Evolutionary conservation across 30 jellyfish, hydroid and myxozoan genomes (phyloP).

Genomic region (Hydra vulgaris): DNA sequence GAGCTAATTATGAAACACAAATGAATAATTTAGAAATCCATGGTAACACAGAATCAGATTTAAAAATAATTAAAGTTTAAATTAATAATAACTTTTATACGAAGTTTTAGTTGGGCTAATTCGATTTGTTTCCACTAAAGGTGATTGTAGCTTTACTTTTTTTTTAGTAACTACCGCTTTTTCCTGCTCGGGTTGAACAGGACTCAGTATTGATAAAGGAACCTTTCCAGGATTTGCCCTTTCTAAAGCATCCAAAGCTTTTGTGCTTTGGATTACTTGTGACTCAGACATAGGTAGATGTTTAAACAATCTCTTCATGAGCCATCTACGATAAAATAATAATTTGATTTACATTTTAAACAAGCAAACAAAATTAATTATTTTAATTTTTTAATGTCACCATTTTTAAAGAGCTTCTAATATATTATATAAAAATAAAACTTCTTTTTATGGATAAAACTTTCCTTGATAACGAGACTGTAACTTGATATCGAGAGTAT

Average conservation of each 20-base stretch:
- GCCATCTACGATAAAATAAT: conserved; percentile 19
- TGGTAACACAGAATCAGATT: no score
- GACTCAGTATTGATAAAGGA: conserved; percentile 77
- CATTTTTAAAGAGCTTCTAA: no score
- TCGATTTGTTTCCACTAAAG: background rate
- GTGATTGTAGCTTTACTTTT: background rate
- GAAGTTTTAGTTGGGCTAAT: background rate
- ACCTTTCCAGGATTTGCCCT: conserved; percentile 69
- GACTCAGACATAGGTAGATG: conserved; percentile 89
- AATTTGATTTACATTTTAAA: no score
- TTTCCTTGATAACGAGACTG: no score
- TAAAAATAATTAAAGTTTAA: background rate
- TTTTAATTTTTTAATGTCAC: no score
- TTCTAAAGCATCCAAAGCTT: conserved; percentile 77
- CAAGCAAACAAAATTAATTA: no score
- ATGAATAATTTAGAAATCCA: no score
- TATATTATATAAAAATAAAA: no score
- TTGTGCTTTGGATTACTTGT: conserved; percentile 80
- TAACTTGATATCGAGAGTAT: no score
- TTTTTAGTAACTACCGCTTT: conserved; percentile 7
- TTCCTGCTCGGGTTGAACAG: conserved; percentile 51
- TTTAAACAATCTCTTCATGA: conserved; percentile 61
- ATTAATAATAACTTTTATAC: background rate
- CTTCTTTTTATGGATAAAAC: no score
- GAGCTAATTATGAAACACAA: background rate